Evolutionary conservation across 2,113 vertebrate species (phyloP).

Genomic region (Coptodon bakossiorum): DNA sequence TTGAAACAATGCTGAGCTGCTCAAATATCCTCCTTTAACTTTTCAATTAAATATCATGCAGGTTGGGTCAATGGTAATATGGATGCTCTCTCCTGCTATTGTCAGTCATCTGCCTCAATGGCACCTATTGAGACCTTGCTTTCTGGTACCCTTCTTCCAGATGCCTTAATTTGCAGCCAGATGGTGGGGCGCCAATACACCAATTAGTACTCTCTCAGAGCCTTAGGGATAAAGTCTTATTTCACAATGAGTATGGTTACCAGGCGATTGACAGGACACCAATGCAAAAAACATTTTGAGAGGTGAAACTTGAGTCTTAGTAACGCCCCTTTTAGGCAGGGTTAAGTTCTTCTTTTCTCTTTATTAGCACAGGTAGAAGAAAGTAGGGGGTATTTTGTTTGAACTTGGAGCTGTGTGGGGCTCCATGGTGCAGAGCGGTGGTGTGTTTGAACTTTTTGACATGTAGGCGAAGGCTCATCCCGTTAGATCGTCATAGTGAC

Average conservation of each 20-base stretch:
- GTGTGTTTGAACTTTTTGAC: not conserved
- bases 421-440: not conserved
- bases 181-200: not conserved
- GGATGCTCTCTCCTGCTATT: not conserved
- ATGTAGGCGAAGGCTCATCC: not conserved
- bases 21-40: not conserved
- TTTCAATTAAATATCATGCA: not conserved
- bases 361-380: not conserved
- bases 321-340: not conserved
- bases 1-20: not conserved
- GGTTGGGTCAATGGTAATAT: not conserved
- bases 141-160: not conserved
- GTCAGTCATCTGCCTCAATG: not conserved
- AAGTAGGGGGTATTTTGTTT: not conserved
- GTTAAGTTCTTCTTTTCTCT: not conserved
- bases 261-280: not conserved
- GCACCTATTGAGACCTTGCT: not conserved
- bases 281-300: not conserved
- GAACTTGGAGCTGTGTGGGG: not conserved
- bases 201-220: not conserved
- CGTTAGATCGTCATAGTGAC: rapidly evolving
- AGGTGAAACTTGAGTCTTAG: not conserved
- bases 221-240: not conserved
- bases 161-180: not conserved
- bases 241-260: not conserved